Evolutionary conservation across 2,888 invertebrate genomes (phyloP), one percentile per base, ranked within the genome.

Genomic region (Hydrotaea diabolus): DNA sequence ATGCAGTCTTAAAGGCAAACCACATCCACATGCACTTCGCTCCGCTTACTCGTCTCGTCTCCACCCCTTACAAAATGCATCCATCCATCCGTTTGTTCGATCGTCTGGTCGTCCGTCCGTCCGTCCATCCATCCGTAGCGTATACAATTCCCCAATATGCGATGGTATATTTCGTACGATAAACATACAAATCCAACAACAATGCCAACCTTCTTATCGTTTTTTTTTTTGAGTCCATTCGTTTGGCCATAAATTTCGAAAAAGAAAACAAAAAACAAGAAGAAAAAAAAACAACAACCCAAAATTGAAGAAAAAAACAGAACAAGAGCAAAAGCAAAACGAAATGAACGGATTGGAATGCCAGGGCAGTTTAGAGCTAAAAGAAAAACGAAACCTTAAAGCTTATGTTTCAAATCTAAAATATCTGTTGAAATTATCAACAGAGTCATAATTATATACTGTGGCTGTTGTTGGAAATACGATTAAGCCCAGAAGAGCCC

Each of bases 361-460:
- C 69, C 69, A n/a, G 23, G 39, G 21, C 46, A 69, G 62, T 69
- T 69, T 39, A 23, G 46, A 69, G 69, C 46, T 21, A 39, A 62
- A 59, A 23, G 0, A 5, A 59, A 49, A 49, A 39, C 15, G 59
- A 66, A 81, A 85, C 72, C 76, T 82, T 82, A 85, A 82, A 82
- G 82, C 82, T 82, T 79, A 85, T 80, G 85, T 85, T 85, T 69
- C 69, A 85, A 82, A 82, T 69, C 79, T 82, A 73, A 82, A 79
- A 85, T 82, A 82, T 85, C 85, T 85, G 85, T 85, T 85, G 85
- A 85, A 85, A 79, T 85, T 79, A 85, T 85, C 85, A 85, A 79
- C 81, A 76, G 83, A 64, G 74, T 69, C 69, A 69, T 69, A 69
- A 69, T 69, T 69, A 69, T 43, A 69, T 39, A 69, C 69, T 69